Percentiles rank a stretch among this genome's conserved stretches.
phyloP scores from a whole-genome alignment of 2,113 vertebrate species.

The Pitta sordida region DNA sequence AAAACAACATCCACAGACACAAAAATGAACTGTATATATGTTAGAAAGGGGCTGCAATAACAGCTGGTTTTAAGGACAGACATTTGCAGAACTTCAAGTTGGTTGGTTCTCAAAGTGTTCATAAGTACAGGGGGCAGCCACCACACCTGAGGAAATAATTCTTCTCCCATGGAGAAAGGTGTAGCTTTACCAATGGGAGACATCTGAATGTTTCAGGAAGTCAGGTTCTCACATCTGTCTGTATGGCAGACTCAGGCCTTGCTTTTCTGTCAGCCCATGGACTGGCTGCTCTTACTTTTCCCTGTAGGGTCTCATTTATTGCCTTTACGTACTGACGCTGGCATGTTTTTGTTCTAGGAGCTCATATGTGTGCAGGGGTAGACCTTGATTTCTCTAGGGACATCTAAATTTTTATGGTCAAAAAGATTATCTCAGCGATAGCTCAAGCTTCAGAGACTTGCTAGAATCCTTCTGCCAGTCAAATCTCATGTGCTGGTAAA shows the following conservation, averaged over 20 bases:
- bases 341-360: neutral
- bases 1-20: neutral
- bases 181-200: neutral
- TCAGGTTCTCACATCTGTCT: neutral
- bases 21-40: neutral
- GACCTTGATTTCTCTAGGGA: neutral
- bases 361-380: neutral
- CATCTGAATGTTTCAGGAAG: neutral
- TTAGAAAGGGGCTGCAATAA: neutral
- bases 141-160: neutral
- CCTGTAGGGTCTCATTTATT: neutral
- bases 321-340: rapidly evolving
- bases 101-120: neutral
- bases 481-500: neutral
- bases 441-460: neutral
- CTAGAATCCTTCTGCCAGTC: neutral
- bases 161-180: neutral
- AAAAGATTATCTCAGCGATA: neutral
- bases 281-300: neutral
- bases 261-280: neutral
- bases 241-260: neutral
- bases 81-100: neutral
- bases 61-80: neutral
- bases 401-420: neutral
- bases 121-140: neutral